Percentiles rank a stretch among this genome's conserved stretches.
Evolutionary conservation across 2,113 vertebrate species (phyloP).

Genomic region (Pedionomus torquatus): DNA sequence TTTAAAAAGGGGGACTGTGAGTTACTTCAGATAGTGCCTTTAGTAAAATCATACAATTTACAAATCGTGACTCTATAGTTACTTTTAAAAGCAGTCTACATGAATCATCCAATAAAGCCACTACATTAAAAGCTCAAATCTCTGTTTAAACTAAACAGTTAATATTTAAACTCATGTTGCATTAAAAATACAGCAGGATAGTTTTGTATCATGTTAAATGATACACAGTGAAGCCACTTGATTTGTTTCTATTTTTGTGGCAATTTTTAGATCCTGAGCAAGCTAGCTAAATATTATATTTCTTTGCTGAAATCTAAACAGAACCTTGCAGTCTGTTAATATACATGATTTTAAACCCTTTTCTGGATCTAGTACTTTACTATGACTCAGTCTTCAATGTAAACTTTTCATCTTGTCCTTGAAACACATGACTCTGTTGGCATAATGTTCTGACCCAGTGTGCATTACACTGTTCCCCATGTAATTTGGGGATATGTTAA

Average conservation of each 20-base stretch:
- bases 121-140: background rate
- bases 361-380: background rate
- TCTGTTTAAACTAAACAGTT: background rate
- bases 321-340: background rate
- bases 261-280: background rate
- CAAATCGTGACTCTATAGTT: background rate
- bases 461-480: background rate
- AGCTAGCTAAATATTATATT: background rate
- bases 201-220: background rate
- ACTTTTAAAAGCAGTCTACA: background rate
- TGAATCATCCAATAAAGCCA: background rate
- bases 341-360: background rate
- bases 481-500: background rate
- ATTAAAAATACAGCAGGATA: background rate
- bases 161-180: background rate
- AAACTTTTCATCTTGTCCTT: background rate
- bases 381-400: background rate
- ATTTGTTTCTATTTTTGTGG: background rate
- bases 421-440: accelerated
- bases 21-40: background rate
- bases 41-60: background rate
- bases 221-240: background rate
- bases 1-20: background rate
- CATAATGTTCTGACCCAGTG: background rate
- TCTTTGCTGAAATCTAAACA: background rate